Base-by-base conservation (phyloP, 2,888 invertebrate genomes). In the Argynnis bischoffii region DNA sequence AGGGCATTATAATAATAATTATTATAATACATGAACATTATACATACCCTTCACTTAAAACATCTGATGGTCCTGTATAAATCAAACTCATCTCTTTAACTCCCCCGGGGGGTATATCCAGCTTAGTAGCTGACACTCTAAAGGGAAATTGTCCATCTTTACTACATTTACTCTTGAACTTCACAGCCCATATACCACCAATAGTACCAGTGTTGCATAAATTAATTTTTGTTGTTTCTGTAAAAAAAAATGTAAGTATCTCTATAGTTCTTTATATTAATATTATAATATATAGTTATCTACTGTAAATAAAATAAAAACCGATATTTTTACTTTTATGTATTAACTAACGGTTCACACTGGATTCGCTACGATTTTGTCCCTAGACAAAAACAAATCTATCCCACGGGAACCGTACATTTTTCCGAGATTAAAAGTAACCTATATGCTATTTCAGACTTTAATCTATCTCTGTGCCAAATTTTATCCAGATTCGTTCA, bases 161-260 rank as follows among this genome's bases (percentile, higher is more conserved):
- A 0, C 66, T 56, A 1, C 72, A 70, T 15, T 76, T 74, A 15
- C 76, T 77, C 50, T 77, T 79, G 46, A 84, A 78, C 72, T 82
- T 87, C 0, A 86, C 79, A 5, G 75, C 67, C 92, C 92, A 92
- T 5, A 75, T 75, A 0, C 90, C 91, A 0, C 80, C 60, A n/a
- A 89, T 77, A 0, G 88, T 76, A 14, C 92, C 92, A 0, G 75
- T 77, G 73, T 92, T 92, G 35, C 63, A 75, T 1, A 92, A 65
- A 5, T 74, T 78, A 48, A 92, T 70, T 21, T 70, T 81, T 16
- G 78, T 82, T 15, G 84, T 74, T 68, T 89, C 92, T 92, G 81
- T 50, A 85, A 84, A 64, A 47, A 64, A 47, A 63, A 31, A 54
- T 26, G 16, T 26, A 8, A 31, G 14, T 26, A 51, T 53, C 35